Percentiles rank a stretch among this genome's conserved stretches.
phyloP scores from a whole-genome alignment of 2,113 vertebrate species.

The Heliornis fulica region DNA sequence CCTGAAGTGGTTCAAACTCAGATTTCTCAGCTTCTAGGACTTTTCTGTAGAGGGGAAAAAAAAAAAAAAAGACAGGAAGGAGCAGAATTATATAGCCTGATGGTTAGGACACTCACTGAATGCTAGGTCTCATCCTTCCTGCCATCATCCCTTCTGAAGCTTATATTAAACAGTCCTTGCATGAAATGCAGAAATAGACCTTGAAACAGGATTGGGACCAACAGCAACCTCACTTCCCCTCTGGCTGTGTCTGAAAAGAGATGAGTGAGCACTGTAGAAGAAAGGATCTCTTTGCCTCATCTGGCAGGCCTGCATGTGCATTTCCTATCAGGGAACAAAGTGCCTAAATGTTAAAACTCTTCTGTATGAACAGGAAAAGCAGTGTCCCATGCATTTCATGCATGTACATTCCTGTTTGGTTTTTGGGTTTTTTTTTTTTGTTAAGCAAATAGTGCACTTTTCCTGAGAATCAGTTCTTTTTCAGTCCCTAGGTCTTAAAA shows the following conservation, averaged over 20 bases:
- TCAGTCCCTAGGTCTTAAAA: background rate
- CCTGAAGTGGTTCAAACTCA: background rate
- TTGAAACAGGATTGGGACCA: conserved; percentile 13
- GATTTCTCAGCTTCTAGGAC: background rate
- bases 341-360: background rate
- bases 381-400: background rate
- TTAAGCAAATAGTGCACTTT: conserved; percentile 19
- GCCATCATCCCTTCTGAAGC: background rate
- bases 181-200: background rate
- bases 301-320: background rate
- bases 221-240: background rate
- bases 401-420: background rate
- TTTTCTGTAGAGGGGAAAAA: background rate
- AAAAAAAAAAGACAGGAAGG: background rate
- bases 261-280: background rate
- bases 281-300: background rate
- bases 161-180: background rate
- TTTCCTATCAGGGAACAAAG: background rate
- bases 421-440: no score
- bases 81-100: background rate
- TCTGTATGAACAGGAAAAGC: background rate
- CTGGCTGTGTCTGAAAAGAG: background rate
- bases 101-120: background rate
- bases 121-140: background rate
- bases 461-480: background rate